Evolutionary conservation across 2,797 vertebrate species (phyloP).

Genomic region (Amblyopsis hoosieri): DNA sequence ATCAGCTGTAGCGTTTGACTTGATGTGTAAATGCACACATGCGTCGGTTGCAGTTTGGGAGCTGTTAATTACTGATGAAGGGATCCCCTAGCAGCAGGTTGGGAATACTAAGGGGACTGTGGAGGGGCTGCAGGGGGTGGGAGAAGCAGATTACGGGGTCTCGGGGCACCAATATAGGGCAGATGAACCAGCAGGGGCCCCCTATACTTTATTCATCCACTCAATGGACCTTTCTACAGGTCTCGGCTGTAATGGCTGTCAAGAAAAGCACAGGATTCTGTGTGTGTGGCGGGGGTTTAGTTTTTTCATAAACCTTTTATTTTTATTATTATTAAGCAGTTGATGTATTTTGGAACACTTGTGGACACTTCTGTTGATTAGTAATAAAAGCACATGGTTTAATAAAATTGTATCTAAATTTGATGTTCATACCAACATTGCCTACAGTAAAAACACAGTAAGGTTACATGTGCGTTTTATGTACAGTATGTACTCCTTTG

Average conservation of each 20-base stretch:
- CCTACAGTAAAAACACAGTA: too few species aligned
- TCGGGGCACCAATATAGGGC: conserved; percentile 87
- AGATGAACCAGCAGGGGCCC: conserved; percentile 86
- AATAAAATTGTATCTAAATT: too few species aligned
- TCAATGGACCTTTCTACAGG: conserved; percentile 67
- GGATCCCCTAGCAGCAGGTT: conserved; percentile 69
- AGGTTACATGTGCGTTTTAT: conserved; percentile 1
- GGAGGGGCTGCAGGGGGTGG: conserved; percentile 68
- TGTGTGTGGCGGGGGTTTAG: conserved; percentile 18
- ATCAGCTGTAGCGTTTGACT: too few species aligned
- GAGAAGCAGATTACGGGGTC: conserved; percentile 86
- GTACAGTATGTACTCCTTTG: conserved; percentile 1
- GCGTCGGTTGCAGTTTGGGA: conserved; percentile 56
- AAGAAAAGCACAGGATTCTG: conserved; percentile 23
- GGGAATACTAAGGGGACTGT: conserved; percentile 65
- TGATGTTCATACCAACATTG: too few species aligned
- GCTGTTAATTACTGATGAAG: conserved; percentile 76
- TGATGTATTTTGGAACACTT: neutral
- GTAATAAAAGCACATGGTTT: too few species aligned
- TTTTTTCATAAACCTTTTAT: conserved; percentile 12
- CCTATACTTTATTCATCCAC: conserved; percentile 87
- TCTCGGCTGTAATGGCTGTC: conserved; percentile 57
- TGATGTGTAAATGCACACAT: conserved; percentile 24
- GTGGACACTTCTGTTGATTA: too few species aligned
- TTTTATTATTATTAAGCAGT: neutral